Conservation (phyloP, 1,140 invertebrate genomes). For the Bicyclus anynana region DNA sequence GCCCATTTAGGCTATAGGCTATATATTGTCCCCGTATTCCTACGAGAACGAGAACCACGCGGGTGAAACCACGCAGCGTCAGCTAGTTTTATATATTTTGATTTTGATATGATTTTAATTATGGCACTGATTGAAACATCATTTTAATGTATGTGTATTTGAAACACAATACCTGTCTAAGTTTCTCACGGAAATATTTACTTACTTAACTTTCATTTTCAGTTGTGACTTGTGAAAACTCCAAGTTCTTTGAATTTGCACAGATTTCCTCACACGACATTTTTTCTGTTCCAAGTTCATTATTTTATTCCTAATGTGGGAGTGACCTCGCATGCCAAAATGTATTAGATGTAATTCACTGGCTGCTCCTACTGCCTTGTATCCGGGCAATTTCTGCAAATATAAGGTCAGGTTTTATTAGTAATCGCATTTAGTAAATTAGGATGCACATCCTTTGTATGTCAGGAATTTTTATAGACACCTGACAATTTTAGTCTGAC, state of each 20-base stretch:
- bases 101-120: too few species aligned
- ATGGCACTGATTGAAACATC: too few species aligned
- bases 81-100: too few species aligned
- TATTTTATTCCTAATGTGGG: slow-evolving; percentile 29
- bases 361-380: slow-evolving; percentile 37
- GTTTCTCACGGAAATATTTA: too few species aligned
- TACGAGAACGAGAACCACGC: too few species aligned
- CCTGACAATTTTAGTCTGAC: neutral
- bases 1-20: too few species aligned
- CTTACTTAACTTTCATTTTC: too few species aligned
- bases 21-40: too few species aligned
- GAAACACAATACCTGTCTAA: too few species aligned
- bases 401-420: slow-evolving; percentile 54
- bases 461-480: slow-evolving; percentile 24
- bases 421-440: slow-evolving; percentile 33
- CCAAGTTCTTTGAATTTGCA: neutral
- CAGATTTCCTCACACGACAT: neutral
- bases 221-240: too few species aligned
- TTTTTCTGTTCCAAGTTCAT: neutral
- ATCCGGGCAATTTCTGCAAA: slow-evolving; percentile 51
- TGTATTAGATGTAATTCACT: slow-evolving; percentile 42
- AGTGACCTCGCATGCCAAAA: slow-evolving; percentile 41
- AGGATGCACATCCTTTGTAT: slow-evolving; percentile 19
- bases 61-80: too few species aligned
- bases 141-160: too few species aligned